phyloP scores from a whole-genome alignment of 2,797 vertebrate genomes.

The Scolopax bukidnonensis region DNA sequence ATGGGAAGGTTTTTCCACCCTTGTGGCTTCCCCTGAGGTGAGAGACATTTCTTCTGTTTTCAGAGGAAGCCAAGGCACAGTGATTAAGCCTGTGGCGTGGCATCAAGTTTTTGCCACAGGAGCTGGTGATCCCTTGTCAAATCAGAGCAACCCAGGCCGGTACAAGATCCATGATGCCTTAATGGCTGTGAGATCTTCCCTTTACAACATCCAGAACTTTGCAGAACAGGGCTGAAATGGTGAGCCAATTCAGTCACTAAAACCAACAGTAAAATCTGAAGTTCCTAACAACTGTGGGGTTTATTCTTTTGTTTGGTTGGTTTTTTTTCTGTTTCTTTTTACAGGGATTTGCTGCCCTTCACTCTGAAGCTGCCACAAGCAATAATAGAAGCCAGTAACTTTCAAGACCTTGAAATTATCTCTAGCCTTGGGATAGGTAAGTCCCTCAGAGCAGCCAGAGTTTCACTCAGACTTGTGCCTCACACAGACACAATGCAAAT shows the following conservation, averaged over 20 bases:
- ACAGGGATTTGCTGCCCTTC: constrained; percentile 90
- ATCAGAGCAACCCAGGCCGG: not conserved
- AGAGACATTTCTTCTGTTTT: not conserved
- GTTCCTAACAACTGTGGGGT: not conserved
- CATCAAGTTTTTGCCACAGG: not conserved
- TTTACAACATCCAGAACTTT: not conserved
- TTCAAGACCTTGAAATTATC: constrained; percentile 88
- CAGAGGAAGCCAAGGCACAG: not conserved
- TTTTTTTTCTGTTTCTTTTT: constrained; percentile 20
- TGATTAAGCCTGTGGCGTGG: not conserved
- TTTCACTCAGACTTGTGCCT: not conserved
- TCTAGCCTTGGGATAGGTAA: constrained; percentile 90
- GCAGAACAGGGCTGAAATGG: not conserved
- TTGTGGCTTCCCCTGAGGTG: not conserved
- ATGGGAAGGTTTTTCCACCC: not conserved
- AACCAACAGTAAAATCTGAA: not conserved
- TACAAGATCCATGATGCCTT: not conserved
- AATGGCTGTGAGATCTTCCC: not conserved
- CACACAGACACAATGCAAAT: not conserved
- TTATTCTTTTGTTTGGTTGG: not conserved
- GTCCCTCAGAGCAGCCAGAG: constrained; percentile 3
- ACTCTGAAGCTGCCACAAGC: constrained; percentile 87
- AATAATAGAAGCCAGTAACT: constrained; percentile 84
- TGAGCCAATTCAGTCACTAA: not conserved
- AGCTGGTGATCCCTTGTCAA: not conserved